A percentile compares a stretch with the other conserved stretches of the same genome.
Conservation (phyloP, 2,888 invertebrate genomes). For the Plebejus melissa region DNA sequence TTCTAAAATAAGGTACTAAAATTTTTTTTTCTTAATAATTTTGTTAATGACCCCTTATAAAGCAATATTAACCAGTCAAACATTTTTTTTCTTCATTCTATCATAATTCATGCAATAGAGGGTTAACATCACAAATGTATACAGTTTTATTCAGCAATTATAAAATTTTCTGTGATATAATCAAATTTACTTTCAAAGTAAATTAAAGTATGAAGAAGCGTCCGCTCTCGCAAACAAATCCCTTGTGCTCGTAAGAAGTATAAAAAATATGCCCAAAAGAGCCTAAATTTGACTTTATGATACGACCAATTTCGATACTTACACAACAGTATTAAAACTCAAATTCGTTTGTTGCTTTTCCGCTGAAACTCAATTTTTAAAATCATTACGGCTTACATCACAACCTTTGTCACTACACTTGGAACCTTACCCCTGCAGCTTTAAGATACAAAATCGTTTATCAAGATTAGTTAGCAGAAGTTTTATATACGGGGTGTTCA, state of each 20-base stretch:
- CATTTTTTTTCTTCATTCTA: too few species aligned
- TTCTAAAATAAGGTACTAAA: too few species aligned
- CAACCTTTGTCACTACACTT: not conserved
- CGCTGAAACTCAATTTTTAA: slow-evolving; percentile 20
- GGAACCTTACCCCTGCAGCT: rapidly evolving
- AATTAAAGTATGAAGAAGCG: slow-evolving; percentile 41
- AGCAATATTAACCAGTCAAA: too few species aligned
- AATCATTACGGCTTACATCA: not conserved
- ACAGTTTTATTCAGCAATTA: slow-evolving; percentile 2
- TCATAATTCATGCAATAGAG: too few species aligned
- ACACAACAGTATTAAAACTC: slow-evolving; percentile 32
- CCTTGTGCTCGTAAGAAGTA: slow-evolving; percentile 60
- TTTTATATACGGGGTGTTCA: slow-evolving; percentile 50
- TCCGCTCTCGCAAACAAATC: slow-evolving; percentile 60
- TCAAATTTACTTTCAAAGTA: slow-evolving; percentile 37
- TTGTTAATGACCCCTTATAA: too few species aligned
- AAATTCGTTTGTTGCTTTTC: slow-evolving; percentile 37
- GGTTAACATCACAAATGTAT: not conserved
- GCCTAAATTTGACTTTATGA: slow-evolving; percentile 45
- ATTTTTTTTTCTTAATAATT: too few species aligned
- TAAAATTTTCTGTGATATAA: slow-evolving; percentile 29
- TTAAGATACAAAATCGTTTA: slow-evolving; percentile 23
- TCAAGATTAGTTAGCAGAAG: slow-evolving; percentile 3
- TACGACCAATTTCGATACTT: slow-evolving; percentile 44
- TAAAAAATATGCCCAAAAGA: slow-evolving; percentile 58